These are phyloP conservation scores for Nasonia vitripennis DNA, from an alignment of 1,140 invertebrate genomes.

Conservation along the genomic window DNA sequence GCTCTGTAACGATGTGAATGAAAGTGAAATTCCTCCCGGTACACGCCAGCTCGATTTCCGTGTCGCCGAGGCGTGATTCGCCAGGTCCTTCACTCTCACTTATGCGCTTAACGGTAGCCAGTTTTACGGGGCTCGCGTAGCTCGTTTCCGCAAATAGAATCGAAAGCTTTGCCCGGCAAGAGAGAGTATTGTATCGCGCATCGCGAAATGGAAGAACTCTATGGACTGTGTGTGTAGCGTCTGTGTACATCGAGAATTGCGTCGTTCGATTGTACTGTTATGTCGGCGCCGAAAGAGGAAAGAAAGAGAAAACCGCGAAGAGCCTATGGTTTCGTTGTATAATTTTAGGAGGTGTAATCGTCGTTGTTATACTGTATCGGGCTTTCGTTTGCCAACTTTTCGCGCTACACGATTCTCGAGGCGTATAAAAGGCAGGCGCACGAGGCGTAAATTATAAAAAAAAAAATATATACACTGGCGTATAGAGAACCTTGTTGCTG, in stretches of 20 bases:
- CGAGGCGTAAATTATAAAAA: not conserved
- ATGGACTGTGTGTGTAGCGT: not conserved
- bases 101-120: constrained; percentile 22
- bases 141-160: constrained; percentile 48
- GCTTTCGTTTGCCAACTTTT: not conserved
- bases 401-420: not conserved
- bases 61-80: constrained; percentile 34
- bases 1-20: constrained; percentile 34
- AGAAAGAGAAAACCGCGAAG: not conserved
- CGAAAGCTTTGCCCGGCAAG: constrained; percentile 3
- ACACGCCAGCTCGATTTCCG: constrained; percentile 4
- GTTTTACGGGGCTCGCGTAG: constrained; percentile 39
- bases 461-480: not conserved
- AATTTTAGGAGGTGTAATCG: not conserved
- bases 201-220: constrained; percentile 5
- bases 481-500: not conserved
- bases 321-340: not conserved
- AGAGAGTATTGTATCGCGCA: not conserved
- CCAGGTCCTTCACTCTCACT: not conserved
- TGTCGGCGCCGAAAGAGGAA: not conserved
- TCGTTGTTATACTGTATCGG: not conserved
- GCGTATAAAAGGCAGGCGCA: constrained; percentile 25
- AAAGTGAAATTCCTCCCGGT: constrained; percentile 18
- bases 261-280: not conserved
- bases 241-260: not conserved